Percentiles rank a stretch among this genome's conserved stretches.
Evolutionary conservation across 2,113 vertebrate genomes (phyloP).

Genomic region (Oncorhynchus clarkii): DNA sequence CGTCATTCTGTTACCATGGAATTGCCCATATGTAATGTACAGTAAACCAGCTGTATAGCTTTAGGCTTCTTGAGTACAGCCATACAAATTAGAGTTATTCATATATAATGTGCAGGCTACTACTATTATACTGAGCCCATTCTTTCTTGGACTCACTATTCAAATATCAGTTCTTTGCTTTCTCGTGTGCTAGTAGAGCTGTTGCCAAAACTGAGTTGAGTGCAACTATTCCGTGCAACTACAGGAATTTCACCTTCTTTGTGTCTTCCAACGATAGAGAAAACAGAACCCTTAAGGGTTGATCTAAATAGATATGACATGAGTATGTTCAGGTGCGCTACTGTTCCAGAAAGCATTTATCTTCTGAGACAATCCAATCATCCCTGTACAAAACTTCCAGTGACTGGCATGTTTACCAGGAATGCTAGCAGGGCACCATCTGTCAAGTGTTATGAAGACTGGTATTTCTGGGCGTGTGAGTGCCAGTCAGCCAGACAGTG

Average conservation of each 20-base stretch:
- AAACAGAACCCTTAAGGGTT: conserved; percentile 42
- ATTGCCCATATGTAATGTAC: no score
- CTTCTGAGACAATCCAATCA: conserved; percentile 15
- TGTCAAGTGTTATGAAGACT: conserved; percentile 8
- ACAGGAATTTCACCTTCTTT: conserved; percentile 33
- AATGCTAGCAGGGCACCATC: background rate
- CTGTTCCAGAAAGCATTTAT: conserved; percentile 9
- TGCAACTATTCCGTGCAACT: background rate
- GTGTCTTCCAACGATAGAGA: conserved; percentile 18
- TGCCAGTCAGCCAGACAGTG: background rate
- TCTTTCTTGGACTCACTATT: no score
- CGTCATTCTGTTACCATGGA: no score
- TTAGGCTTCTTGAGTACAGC: no score
- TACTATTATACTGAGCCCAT: no score
- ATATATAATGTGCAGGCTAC: no score
- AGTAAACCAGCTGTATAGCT: no score
- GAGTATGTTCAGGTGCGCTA: conserved; percentile 35
- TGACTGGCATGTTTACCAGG: conserved; percentile 25
- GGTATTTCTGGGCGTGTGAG: background rate
- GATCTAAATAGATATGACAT: conserved; percentile 4
- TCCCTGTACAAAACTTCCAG: conserved; percentile 23
- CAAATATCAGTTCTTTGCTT: no score
- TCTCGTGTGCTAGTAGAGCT: no score
- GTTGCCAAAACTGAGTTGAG: background rate
- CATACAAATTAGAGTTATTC: no score